These are phyloP conservation scores for Oophaga pumilio DNA, from an alignment of 2,113 vertebrate species.

Conservation along the genomic window DNA sequence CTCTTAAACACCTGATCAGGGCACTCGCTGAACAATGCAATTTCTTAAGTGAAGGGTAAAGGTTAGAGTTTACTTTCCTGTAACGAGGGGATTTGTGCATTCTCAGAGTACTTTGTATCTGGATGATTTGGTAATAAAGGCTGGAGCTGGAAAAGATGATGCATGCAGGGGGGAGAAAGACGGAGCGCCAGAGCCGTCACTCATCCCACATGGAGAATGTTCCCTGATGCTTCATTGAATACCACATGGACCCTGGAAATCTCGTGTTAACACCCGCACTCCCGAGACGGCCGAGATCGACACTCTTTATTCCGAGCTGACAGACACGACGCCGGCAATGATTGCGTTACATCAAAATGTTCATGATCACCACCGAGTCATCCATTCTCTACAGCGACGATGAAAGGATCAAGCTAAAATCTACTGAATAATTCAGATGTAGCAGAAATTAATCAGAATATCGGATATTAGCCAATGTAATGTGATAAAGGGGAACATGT, in stretches of 20 bases:
- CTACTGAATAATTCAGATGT: constrained; percentile 12
- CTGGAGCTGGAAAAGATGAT: constrained; percentile 2
- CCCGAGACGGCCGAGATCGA: background rate
- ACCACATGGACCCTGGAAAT: constrained; percentile 33
- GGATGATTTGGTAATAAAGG: background rate
- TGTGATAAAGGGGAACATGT: background rate
- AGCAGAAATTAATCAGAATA: constrained; percentile 9
- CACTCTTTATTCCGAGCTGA: background rate
- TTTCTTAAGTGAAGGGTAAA: background rate
- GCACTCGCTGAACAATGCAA: background rate
- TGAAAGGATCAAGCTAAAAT: constrained; percentile 6
- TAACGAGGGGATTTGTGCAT: background rate
- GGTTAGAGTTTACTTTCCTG: background rate
- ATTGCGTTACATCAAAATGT: background rate
- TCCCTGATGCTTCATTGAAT: constrained; percentile 40
- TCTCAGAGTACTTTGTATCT: background rate
- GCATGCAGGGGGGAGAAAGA: background rate
- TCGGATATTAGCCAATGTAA: background rate
- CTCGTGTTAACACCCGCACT: constrained; percentile 31
- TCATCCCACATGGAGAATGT: constrained; percentile 41
- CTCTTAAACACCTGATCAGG: background rate
- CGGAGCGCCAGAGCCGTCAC: background rate
- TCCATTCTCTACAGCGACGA: background rate
- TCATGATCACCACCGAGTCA: background rate
- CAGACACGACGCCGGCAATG: background rate